Evolutionary conservation across 2,888 invertebrate species (phyloP), one percentile per base, ranked within the genome.

Genomic region (Lumbricus terrestris): DNA sequence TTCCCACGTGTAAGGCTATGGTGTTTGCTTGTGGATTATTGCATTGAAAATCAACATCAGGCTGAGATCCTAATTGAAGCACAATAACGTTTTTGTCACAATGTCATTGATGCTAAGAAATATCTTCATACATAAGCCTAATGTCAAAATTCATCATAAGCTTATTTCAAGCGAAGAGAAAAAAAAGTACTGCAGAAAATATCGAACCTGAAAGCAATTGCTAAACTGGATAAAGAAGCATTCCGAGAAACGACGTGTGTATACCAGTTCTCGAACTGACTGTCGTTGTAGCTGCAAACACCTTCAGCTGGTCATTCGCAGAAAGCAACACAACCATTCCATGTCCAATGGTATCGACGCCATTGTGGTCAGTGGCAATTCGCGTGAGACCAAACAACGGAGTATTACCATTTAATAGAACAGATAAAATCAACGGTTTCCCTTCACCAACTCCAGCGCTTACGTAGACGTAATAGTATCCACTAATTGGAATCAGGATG

Each of bases 161-260:
- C n/a, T n/a, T n/a, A n/a, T n/a, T n/a, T n/a, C n/a, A n/a, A n/a
- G n/a, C n/a, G n/a, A n/a, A n/a, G n/a, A n/a, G n/a, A n/a, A n/a
- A n/a, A n/a, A n/a, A n/a, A n/a, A n/a, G n/a, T n/a, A n/a, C n/a
- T n/a, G n/a, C n/a, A n/a, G n/a, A n/a, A n/a, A n/a, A n/a, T n/a
- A n/a, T n/a, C n/a, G n/a, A n/a, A n/a, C n/a, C n/a, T n/a, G n/a
- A n/a, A n/a, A n/a, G n/a, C n/a, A n/a, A n/a, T n/a, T n/a, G n/a
- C n/a, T n/a, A n/a, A n/a, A n/a, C 13, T 8, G 0, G 37, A 34
- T 54, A 88, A 34, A 90, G 88, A 15, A 54, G 88, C 16, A 91
- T 90, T 54, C 91, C 91, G n/a, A 91, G n/a, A 54, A 91, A 90
- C n/a, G 90, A 90, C 1, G 91, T 90, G 35, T 91, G 91, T 4